These are phyloP conservation scores for Hypolimnas misippus DNA, from an alignment of 2,888 invertebrate genomes.

Conservation along the genomic window DNA sequence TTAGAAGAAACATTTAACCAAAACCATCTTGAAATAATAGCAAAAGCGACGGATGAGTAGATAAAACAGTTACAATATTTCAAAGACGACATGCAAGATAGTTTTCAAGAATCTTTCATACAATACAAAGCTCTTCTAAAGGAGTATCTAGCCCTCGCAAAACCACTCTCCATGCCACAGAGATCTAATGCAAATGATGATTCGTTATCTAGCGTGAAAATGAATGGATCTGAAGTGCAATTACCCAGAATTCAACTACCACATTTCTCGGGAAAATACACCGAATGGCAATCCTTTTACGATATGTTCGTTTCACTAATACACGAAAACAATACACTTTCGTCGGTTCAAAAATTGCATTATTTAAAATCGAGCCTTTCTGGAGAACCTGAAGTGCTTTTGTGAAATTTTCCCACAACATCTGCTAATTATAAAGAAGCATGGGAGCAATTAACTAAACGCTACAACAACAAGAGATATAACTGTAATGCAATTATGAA, in stretches of 20 bases:
- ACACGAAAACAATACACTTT: constrained; percentile 35
- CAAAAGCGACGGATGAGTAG: not conserved
- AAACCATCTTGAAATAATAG: constrained; percentile 12
- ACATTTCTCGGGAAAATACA: constrained; percentile 38
- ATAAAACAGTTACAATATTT: constrained; percentile 1
- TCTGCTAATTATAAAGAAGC: constrained; percentile 9
- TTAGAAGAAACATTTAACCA: constrained; percentile 18
- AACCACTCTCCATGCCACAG: not conserved
- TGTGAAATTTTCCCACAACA: constrained; percentile 27
- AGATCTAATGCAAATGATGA: not conserved
- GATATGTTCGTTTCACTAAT: constrained; percentile 41
- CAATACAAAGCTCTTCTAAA: constrained; percentile 10
- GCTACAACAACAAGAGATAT: constrained; percentile 9
- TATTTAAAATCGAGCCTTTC: constrained; percentile 42
- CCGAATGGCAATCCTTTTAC: constrained; percentile 42
- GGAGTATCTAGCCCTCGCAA: not conserved
- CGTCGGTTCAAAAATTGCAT: constrained; percentile 18
- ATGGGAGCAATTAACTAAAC: constrained; percentile 15
- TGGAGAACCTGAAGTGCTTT: constrained; percentile 38
- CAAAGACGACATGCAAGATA: constrained; percentile 9
- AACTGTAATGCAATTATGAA: constrained; percentile 20
- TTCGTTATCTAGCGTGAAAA: not conserved
- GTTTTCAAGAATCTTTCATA: constrained; percentile 8
- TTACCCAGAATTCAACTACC: constrained; percentile 39
- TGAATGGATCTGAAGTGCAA: constrained; percentile 27